Evolutionary conservation across 2,888 invertebrate genomes (phyloP), one percentile per base, ranked within the genome.

Genomic region (Selenia dentaria): DNA sequence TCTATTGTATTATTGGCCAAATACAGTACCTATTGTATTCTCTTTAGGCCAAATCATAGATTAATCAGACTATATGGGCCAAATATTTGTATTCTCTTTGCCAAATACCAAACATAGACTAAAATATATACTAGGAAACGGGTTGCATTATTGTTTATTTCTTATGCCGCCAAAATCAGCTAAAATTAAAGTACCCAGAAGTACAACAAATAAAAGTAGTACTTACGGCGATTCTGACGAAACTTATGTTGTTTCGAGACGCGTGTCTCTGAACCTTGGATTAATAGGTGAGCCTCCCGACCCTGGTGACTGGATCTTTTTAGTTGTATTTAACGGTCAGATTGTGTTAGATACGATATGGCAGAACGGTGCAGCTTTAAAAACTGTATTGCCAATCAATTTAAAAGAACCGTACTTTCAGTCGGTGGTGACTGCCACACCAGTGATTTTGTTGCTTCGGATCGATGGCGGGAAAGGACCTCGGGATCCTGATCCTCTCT

Each of bases 401-500:
- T 60, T 89, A 8, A 74, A 74, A 34, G 71, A 80, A 10, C 34
- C 58, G 20, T 26, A 24, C 27, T 47, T 44, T 52, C 79, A 78
- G 57, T 44, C 39, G 2, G 14, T 76, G 12, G 34, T 81, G 10
- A 74, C 79, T 0, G 74, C 80, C 38, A 63, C 52, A 6, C 90
- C 89, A n/a, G 55, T 90, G 14, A 59, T 85, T 40, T 75, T 87
- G 33, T 22, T 90, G 20, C 53, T 88, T 18, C 83, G 87, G 22
- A 3, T 41, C 13, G 6, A 43, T 27, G 67, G 67, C 29, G 71
- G 67, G 8, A 87, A 87, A 67, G 46, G 56, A 8, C 2, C 61
- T 1, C 83, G 77, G 54, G 86, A 86, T 22, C 56, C 64, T 8
- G 88, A 88, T 52, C 85, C 81, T 13, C 64, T 88, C 13, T 40